Evolutionary conservation across 2,113 vertebrate genomes (phyloP).

Genomic region (Mormyrus lacerda): DNA sequence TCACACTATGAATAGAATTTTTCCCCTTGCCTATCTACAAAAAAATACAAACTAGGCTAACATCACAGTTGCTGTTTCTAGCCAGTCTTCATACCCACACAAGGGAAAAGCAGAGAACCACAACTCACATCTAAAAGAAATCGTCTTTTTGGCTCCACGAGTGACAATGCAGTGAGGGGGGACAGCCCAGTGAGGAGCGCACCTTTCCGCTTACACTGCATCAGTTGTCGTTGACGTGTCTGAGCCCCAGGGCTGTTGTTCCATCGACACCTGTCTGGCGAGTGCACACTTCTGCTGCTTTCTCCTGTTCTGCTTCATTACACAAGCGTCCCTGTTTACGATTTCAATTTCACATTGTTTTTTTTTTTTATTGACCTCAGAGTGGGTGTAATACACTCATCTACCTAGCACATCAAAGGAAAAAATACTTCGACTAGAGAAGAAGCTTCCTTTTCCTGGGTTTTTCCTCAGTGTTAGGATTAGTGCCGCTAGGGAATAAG

Average conservation of each 20-base stretch:
- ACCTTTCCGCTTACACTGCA: not conserved
- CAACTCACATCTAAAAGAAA: not conserved
- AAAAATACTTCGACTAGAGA: not conserved
- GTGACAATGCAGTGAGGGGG: not conserved
- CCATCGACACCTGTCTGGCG: not conserved
- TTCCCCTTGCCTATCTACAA: not conserved
- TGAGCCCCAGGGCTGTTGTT: not conserved
- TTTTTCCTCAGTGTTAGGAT: constrained; percentile 13
- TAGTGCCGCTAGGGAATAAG: constrained; percentile 8
- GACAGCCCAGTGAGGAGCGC: not conserved
- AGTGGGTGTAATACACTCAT: not conserved
- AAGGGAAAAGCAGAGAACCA: not conserved
- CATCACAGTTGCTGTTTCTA: not conserved
- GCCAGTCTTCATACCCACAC: not conserved
- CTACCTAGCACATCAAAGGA: constrained; percentile 11
- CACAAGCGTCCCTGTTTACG: not conserved
- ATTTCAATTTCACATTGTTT: not conserved
- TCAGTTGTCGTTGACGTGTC: not conserved
- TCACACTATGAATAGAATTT: not conserved
- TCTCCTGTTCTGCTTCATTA: not conserved
- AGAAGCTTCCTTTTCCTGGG: not conserved
- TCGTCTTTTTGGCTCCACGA: not conserved
- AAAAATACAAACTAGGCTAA: not conserved
- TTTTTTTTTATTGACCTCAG: not conserved
- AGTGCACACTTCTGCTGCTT: not conserved